Base-by-base conservation (phyloP, 2,113 vertebrate genomes). In the Panthera leo region DNA sequence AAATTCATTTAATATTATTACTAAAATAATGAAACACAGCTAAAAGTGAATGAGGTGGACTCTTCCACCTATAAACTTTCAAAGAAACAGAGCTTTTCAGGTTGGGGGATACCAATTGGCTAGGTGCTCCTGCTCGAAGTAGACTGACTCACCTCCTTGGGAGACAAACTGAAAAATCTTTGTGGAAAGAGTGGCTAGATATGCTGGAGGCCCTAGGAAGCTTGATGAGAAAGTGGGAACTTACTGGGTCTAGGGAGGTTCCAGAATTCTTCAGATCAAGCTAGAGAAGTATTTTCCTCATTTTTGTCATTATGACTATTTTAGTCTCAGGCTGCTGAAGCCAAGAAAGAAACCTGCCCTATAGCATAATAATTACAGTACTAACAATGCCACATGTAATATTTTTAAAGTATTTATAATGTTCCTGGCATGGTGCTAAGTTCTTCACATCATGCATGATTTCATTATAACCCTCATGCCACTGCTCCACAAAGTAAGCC, bases 1-100 rank as follows among this genome's bases (percentile, higher is more conserved):
- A 79, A 93, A 93, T 48, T 58, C 11, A 86, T 90, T 89, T 61
- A 88, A n/a, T 92, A 75, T 70, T 85, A 90, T 15, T 73, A 68
- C 10, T 73, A 92, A 97, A 91, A 84, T 84, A 79, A 96, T 45
- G 36, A 97, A 95, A 89, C 91, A 11, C 5, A 96, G 27, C 14
- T 42, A 67, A 90, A 89, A 96, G 51, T 36, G 48, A 97, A 89
- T 19, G 45, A 58, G 48, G 27, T 82, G 27, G 6, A 61, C 31
- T 92, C 75, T 83, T 84, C 51, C 21, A 78, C 53, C 45, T 85
- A 61, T 42, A 94, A 87, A 92, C 11, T 67, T 79, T 88, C 75
- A 18, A 97, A 53, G 45, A 68, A 85, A 25, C 70, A 48, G 27
- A 96, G 14, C 34, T 97, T 90, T 94, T 39, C 7, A 51, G 73